Conservation (phyloP, 2,113 vertebrate genomes). For the Alaudala cheleensis region DNA sequence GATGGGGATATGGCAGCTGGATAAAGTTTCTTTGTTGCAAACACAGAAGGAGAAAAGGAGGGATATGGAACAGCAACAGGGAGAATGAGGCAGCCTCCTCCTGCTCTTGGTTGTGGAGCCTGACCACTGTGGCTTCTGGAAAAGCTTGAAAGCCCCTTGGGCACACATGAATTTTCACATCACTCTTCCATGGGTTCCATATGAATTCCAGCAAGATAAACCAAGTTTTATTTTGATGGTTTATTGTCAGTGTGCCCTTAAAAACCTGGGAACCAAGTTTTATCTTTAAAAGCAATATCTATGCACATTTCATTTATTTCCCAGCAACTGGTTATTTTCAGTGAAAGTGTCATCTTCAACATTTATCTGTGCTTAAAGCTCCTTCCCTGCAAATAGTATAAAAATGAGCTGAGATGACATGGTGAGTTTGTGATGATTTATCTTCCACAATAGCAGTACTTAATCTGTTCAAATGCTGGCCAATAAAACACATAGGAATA, state of each 20-base stretch:
- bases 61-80: background rate
- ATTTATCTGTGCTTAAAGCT: constrained; percentile 48
- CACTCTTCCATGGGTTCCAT: background rate
- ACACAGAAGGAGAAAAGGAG: background rate
- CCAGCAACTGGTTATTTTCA: constrained; percentile 35
- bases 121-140: background rate
- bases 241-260: background rate
- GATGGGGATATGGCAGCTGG: background rate
- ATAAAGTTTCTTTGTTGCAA: background rate
- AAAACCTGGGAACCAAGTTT: constrained; percentile 7
- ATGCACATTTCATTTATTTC: constrained; percentile 51
- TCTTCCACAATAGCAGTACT: constrained; percentile 18
- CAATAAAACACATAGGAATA: background rate
- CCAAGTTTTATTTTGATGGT: background rate
- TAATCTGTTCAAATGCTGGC: constrained; percentile 1
- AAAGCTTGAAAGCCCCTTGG: background rate
- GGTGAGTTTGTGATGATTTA: constrained; percentile 44
- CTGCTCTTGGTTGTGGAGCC: background rate
- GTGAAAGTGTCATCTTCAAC: constrained; percentile 33
- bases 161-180: background rate
- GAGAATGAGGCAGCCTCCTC: background rate
- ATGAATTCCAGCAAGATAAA: background rate
- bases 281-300: constrained; percentile 29
- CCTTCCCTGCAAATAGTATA: constrained; percentile 20
- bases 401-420: constrained; percentile 37